Evolutionary conservation across 2,113 vertebrate genomes (phyloP).

Genomic region (Eulemur macaco): DNA sequence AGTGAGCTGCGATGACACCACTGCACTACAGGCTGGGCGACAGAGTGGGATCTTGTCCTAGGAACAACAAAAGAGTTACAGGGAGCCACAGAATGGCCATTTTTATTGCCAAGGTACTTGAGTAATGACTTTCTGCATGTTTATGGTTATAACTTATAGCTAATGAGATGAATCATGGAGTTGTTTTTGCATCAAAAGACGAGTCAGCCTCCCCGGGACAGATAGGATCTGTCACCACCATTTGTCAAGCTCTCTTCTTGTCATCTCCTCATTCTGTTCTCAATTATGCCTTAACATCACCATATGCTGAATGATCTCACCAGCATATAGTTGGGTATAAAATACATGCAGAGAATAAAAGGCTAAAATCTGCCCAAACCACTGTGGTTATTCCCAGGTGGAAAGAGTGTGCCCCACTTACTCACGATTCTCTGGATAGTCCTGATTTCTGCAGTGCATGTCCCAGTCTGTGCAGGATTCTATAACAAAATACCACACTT

Average conservation of each 20-base stretch:
- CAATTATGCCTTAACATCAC: accelerated
- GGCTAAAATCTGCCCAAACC: accelerated
- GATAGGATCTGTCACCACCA: background rate
- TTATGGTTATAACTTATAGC: background rate
- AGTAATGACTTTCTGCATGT: background rate
- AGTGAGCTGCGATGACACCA: too few species aligned
- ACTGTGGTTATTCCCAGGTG: accelerated
- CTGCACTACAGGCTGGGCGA: too few species aligned
- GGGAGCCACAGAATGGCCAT: background rate
- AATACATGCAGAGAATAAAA: background rate
- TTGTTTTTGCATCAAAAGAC: background rate
- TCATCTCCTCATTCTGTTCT: background rate
- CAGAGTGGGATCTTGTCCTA: too few species aligned
- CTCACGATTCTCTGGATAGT: accelerated
- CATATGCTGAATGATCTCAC: accelerated
- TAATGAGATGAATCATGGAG: background rate
- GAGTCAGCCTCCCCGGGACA: background rate
- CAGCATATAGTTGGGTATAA: accelerated
- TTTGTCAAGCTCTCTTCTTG: background rate
- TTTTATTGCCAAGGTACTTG: background rate
- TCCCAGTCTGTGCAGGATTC: background rate
- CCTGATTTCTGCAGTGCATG: accelerated
- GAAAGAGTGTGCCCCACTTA: accelerated
- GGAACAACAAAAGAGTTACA: too few species aligned
- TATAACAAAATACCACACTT: background rate